phyloP scores from a whole-genome alignment of 2,888 invertebrate species.

The Eledona agricola region DNA sequence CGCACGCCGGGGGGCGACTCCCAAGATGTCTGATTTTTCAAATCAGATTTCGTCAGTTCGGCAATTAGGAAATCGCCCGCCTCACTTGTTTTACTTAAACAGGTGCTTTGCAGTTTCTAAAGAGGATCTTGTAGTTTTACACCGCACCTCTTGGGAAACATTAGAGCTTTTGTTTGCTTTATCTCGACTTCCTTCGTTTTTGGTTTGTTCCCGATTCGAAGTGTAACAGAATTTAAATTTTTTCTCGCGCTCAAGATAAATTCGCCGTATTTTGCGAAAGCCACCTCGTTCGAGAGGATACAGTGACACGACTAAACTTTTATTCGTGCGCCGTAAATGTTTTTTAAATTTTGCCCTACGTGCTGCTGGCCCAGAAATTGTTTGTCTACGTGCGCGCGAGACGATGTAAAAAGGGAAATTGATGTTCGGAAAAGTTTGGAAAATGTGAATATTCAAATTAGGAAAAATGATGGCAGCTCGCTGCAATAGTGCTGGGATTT shows the following conservation, averaged over 20 bases:
- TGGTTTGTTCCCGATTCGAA: constrained; percentile 52
- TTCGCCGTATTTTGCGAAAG: constrained; percentile 13
- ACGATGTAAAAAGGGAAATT: constrained; percentile 18
- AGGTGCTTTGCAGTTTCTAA: constrained; percentile 28
- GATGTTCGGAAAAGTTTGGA: constrained; percentile 14
- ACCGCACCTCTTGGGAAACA: constrained; percentile 48
- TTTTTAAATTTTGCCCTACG: constrained; percentile 18
- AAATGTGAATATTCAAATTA: constrained; percentile 17
- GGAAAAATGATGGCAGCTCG: constrained; percentile 6
- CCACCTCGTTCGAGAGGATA: no score
- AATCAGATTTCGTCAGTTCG: no score
- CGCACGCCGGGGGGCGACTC: no score
- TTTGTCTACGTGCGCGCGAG: constrained; percentile 7
- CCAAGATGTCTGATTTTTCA: no score
- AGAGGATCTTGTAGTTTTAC: constrained; percentile 23
- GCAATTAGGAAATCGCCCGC: constrained; percentile 31
- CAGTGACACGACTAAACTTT: constrained; percentile 12
- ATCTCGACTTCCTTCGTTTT: constrained; percentile 52
- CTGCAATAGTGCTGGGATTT: no score
- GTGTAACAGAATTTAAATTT: constrained; percentile 35
- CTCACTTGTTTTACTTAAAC: constrained; percentile 27
- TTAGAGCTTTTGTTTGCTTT: constrained; percentile 55
- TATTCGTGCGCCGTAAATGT: constrained; percentile 17
- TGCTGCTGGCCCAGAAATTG: constrained; percentile 25
- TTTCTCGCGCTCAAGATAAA: constrained; percentile 12